A percentile compares a stretch with the other conserved stretches of the same genome.
phyloP scores from a whole-genome alignment of 2,797 vertebrate genomes.

The Falco rusticolus region DNA sequence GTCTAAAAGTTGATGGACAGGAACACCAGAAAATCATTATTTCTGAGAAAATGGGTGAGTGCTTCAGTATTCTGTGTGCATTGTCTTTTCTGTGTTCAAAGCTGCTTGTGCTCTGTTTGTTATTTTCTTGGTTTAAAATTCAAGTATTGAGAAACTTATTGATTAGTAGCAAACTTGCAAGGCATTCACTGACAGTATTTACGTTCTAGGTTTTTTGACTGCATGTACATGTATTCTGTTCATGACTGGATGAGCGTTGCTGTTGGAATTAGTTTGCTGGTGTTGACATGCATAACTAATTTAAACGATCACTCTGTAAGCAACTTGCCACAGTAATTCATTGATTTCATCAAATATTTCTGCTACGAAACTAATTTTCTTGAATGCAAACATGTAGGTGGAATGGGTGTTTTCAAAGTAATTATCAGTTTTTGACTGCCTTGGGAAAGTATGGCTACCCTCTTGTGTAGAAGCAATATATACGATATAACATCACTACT shows the following conservation, averaged over 20 bases:
- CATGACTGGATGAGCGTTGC: background rate
- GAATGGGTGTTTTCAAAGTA: background rate
- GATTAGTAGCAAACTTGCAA: background rate
- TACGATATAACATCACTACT: background rate
- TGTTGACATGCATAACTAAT: background rate
- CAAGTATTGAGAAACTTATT: background rate
- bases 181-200: background rate
- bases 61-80: background rate
- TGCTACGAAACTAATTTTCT: background rate
- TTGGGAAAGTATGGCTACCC: background rate
- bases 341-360: background rate
- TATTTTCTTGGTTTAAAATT: constrained; percentile 15
- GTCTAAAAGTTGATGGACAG: background rate
- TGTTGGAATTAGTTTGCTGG: background rate
- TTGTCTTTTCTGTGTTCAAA: background rate
- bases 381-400: background rate
- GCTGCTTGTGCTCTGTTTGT: background rate
- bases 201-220: background rate
- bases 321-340: background rate
- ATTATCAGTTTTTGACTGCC: background rate
- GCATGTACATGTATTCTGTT: background rate
- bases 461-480: background rate
- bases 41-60: background rate
- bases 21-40: background rate
- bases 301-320: background rate